These are phyloP conservation scores for Anas platyrhynchos DNA, from an alignment of 2,113 vertebrate species.

Conservation along the genomic window DNA sequence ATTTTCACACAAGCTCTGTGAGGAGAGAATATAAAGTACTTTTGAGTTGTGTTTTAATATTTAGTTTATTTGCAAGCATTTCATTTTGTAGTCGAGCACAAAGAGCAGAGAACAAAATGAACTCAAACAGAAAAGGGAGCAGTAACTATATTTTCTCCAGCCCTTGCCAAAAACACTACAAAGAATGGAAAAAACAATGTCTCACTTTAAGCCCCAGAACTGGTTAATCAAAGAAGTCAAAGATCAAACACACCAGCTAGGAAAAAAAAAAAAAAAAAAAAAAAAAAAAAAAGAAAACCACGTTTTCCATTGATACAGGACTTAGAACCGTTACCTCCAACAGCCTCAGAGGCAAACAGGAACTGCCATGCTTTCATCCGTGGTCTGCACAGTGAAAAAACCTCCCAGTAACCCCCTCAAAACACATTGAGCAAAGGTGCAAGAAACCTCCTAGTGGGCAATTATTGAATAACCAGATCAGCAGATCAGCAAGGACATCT, in stretches of 20 bases:
- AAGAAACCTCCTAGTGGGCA: constrained; percentile 23
- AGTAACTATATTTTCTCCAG: not conserved
- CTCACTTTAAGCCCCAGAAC: not conserved
- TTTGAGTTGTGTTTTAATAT: not conserved
- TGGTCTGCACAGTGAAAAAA: not conserved
- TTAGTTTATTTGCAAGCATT: constrained; percentile 14
- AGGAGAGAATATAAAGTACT: not conserved
- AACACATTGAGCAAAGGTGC: not conserved
- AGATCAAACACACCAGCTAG: constrained; percentile 5
- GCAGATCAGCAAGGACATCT: not conserved
- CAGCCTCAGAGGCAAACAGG: constrained; percentile 63
- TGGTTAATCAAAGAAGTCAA: constrained; percentile 37
- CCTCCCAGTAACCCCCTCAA: not conserved
- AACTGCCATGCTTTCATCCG: not conserved
- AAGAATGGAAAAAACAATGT: constrained; percentile 44
- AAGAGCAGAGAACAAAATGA: constrained; percentile 14
- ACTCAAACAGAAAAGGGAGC: not conserved
- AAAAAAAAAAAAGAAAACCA: not conserved
- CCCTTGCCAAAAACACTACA: constrained; percentile 38
- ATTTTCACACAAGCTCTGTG: not conserved
- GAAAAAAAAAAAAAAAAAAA: constrained; percentile 36
- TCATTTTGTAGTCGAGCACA: not conserved
- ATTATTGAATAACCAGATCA: not conserved
- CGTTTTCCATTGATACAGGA: constrained; percentile 52
- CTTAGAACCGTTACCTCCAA: constrained; percentile 58